phyloP scores from a whole-genome alignment of 2,888 invertebrate genomes.

The Drosophila paucipuncta region DNA sequence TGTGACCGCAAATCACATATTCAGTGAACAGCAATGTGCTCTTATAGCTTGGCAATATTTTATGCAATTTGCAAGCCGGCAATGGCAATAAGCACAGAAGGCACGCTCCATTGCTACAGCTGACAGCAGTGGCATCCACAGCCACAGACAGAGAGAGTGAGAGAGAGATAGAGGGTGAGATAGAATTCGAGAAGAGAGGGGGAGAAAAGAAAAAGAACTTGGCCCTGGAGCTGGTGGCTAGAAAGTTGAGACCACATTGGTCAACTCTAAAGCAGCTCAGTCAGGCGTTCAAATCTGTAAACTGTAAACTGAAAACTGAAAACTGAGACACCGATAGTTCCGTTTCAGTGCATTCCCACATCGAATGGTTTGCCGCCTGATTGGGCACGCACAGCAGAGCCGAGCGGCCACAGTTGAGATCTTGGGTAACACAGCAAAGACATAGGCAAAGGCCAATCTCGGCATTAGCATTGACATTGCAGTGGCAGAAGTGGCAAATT shows the following conservation, averaged over 20 bases:
- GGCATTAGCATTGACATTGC: constrained; percentile 56
- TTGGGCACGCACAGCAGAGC: constrained; percentile 32
- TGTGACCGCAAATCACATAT: constrained; percentile 59
- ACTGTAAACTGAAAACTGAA: constrained; percentile 63
- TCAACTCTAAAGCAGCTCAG: constrained; percentile 47
- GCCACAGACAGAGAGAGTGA: neutral
- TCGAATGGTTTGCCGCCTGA: constrained; percentile 50
- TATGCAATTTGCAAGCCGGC: constrained; percentile 75
- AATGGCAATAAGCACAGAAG: constrained; percentile 56
- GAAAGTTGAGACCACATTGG: constrained; percentile 69
- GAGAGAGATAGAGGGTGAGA: neutral
- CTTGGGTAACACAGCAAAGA: constrained; percentile 39
- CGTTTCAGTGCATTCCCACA: constrained; percentile 59
- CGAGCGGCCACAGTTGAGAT: neutral
- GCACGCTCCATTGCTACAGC: constrained; percentile 52
- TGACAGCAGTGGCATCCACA: constrained; percentile 34
- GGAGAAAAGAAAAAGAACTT: constrained; percentile 29
- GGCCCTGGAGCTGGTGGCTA: constrained; percentile 44
- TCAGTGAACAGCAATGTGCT: constrained; percentile 80
- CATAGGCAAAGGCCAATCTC: constrained; percentile 25
- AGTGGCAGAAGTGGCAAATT: constrained; percentile 48
- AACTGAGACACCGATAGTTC: constrained; percentile 70
- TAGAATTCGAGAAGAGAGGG: neutral
- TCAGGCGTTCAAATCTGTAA: constrained; percentile 5
- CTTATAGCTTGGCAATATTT: constrained; percentile 73